phyloP scores from a whole-genome alignment of 2,888 invertebrate species.

The Reticulitermes lucifugus region DNA sequence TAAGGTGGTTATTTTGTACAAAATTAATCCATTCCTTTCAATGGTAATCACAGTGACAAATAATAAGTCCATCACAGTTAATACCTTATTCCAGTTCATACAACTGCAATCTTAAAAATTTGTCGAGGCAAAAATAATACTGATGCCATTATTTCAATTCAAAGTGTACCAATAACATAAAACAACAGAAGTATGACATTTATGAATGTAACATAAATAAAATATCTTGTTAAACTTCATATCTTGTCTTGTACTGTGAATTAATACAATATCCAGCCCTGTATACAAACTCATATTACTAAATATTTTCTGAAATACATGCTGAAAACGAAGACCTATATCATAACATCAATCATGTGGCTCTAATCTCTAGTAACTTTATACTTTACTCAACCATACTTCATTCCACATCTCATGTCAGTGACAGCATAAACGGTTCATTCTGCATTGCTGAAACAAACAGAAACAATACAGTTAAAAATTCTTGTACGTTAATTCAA shows the following conservation, averaged over 20 bases:
- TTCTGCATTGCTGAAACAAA: constrained; percentile 16
- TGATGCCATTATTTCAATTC: not conserved
- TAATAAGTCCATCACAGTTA: not conserved
- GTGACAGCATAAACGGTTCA: not conserved
- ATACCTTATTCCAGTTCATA: not conserved
- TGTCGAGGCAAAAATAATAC: not conserved
- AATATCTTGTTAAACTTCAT: not conserved
- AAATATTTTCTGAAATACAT: not conserved
- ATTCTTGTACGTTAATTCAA: too few species aligned
- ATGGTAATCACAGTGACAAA: not conserved
- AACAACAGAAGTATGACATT: not conserved
- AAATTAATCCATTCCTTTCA: not conserved
- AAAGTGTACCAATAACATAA: not conserved
- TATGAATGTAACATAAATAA: not conserved
- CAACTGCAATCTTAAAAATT: not conserved
- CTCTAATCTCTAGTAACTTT: not conserved
- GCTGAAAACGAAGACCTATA: not conserved
- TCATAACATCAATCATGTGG: not conserved
- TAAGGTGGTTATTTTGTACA: not conserved
- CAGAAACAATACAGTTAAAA: not conserved
- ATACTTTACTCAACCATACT: not conserved
- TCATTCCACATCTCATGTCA: not conserved
- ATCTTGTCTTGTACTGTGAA: not conserved
- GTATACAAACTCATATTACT: not conserved
- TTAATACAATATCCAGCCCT: not conserved